phyloP scores from a whole-genome alignment of 2,888 invertebrate genomes.

The Agonopterix subpropinquella region DNA sequence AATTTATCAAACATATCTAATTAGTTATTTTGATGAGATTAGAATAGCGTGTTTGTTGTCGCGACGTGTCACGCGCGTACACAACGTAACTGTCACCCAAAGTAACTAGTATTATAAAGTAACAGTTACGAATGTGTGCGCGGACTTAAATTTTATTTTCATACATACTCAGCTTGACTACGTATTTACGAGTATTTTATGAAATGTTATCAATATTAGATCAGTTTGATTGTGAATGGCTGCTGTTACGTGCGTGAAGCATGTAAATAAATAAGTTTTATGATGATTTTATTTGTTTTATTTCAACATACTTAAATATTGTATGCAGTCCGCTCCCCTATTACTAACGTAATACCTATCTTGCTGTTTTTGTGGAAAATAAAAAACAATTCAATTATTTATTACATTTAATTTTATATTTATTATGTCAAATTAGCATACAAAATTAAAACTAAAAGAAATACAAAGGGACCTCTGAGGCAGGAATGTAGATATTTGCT shows the following conservation, averaged over 20 bases:
- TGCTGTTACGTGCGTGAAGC: conserved; percentile 21
- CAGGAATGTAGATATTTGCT: too few relatives aligned
- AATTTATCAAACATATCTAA: background rate
- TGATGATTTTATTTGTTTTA: conserved; percentile 20
- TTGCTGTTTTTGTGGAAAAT: too few relatives aligned
- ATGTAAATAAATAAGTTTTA: conserved; percentile 41
- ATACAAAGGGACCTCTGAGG: conserved; percentile 6
- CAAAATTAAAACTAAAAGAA: conserved; percentile 20
- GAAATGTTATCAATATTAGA: conserved; percentile 18
- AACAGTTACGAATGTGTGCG: too few relatives aligned
- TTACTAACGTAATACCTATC: too few relatives aligned
- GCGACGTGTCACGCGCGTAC: too few relatives aligned
- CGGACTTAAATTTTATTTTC: background rate
- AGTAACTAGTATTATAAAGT: too few relatives aligned
- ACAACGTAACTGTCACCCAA: too few relatives aligned
- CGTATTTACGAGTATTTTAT: conserved; percentile 19
- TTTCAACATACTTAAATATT: conserved; percentile 16
- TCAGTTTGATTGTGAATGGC: conserved; percentile 21
- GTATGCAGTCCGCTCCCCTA: too few relatives aligned
- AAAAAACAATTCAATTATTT: too few relatives aligned
- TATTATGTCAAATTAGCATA: background rate
- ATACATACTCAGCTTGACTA: conserved; percentile 16
- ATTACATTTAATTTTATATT: too few relatives aligned
- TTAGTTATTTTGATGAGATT: too few relatives aligned
- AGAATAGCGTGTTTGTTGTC: too few relatives aligned